Conservation (phyloP, 2,113 vertebrate genomes). For the Hepsetus odoe region DNA sequence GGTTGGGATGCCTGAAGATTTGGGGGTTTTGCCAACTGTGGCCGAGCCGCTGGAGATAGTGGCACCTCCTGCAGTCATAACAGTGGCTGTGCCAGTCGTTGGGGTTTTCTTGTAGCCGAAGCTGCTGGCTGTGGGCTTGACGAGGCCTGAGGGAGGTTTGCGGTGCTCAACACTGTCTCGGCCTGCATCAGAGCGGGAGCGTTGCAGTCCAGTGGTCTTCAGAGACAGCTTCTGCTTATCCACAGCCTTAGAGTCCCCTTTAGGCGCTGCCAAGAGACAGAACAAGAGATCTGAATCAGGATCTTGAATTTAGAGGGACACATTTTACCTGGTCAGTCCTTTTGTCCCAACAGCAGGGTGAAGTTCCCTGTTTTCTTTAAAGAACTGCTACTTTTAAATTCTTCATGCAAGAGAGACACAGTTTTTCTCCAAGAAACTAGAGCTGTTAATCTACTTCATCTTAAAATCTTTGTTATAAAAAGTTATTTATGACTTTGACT, state of each 20-base stretch:
- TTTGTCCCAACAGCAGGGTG: not conserved
- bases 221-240: slow-evolving; percentile 90
- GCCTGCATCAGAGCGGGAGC: slow-evolving; percentile 92
- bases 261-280: slow-evolving; percentile 69
- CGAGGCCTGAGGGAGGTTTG: slow-evolving; percentile 91
- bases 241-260: slow-evolving; percentile 82
- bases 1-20: slow-evolving; percentile 90
- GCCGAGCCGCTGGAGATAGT: slow-evolving; percentile 81
- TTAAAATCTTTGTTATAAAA: too few relatives aligned
- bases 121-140: slow-evolving; percentile 82
- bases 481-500: too few relatives aligned
- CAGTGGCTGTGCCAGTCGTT: slow-evolving; percentile 86
- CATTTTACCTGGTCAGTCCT: not conserved
- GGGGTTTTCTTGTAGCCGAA: slow-evolving; percentile 92
- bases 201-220: slow-evolving; percentile 85
- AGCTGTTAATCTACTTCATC: too few relatives aligned
- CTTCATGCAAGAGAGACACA: too few relatives aligned
- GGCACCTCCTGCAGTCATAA: slow-evolving; percentile 86
- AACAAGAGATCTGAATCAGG: not conserved
- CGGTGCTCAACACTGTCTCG: slow-evolving; percentile 89
- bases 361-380: not conserved
- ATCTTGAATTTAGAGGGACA: not conserved
- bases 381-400: not conserved
- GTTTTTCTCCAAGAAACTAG: too few relatives aligned
- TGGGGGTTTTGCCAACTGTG: slow-evolving; percentile 89